Evolutionary conservation across 2,113 vertebrate species (phyloP).

Genomic region (Suncus etruscus): DNA sequence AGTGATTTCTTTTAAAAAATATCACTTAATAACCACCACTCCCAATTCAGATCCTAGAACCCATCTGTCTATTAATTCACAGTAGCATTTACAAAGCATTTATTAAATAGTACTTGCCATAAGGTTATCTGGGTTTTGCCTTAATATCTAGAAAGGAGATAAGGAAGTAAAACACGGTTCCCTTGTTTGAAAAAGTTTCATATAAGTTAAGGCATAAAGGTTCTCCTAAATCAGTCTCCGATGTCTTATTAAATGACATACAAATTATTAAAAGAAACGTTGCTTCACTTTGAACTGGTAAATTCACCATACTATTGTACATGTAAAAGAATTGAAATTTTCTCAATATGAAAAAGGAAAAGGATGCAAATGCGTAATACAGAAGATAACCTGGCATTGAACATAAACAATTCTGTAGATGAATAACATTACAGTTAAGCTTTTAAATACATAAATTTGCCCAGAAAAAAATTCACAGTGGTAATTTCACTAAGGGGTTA

Average conservation of each 20-base stretch:
- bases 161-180: not conserved
- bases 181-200: not conserved
- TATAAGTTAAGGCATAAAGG: not conserved
- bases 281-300: not conserved
- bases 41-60: not conserved
- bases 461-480: not conserved
- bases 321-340: slow-evolving; percentile 24
- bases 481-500: not conserved
- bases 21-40: not conserved
- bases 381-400: not conserved
- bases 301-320: not conserved
- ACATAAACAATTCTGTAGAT: not conserved
- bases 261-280: not conserved
- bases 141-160: not conserved
- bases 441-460: not conserved
- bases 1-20: not conserved
- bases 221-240: not conserved
- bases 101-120: not conserved
- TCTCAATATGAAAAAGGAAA: slow-evolving; percentile 12
- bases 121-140: not conserved
- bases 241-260: not conserved
- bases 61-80: not conserved
- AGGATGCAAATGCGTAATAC: not conserved
- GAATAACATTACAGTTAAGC: not conserved
- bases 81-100: not conserved